Base-by-base conservation (phyloP, 1,140 invertebrate species). In the Drosophila hydei region DNA sequence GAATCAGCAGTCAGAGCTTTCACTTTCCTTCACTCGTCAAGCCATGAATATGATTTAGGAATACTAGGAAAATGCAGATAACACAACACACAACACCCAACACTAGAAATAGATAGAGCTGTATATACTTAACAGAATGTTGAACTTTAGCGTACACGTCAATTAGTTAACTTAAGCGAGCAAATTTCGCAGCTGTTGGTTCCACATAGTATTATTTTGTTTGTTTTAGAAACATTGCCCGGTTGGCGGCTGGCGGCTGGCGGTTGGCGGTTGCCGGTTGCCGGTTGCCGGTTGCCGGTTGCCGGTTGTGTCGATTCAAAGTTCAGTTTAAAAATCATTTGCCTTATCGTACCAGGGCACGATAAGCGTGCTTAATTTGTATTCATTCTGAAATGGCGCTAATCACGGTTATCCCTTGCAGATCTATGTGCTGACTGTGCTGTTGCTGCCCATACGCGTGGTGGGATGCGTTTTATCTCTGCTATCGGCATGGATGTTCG, bases 341-440 rank as follows among this genome's bases (percentile, higher is more conserved):
- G 62, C 52, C 25, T 47, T 55, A 64, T 54, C 42, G 12, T 33
- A 25, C 23, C 11, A 5, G n/a, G 30, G 11, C 30, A 14, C 23
- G 48, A 43, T 43, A 52, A 33, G 50, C 23, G 40, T 21, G 12
- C 19, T 11, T 9, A 45, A 50, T 42, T 2, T 42, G 38, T 14
- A 11, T 16, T 18, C 8, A 14, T 43, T 62, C 48, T 64, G 36
- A 14, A 14, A 43, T 14, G 18, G 25, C 36, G 18, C 51, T 14
- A 55, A 55, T 50, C 6, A 45, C 12, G 43, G 1, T 27, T 36
- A 16, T 65, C 9, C 30, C 11, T 95, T 95, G 3, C 94, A 97
- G 96, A 95, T 96, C 72, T 95, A 94, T 63, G 94, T 97, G 68
- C 92, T 97, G 75, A 96, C 96, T 4, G 94, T 97, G 27, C 93